These are phyloP conservation scores for Sphaeramia orbicularis DNA, from an alignment of 2,797 vertebrate species.

Conservation along the genomic window DNA sequence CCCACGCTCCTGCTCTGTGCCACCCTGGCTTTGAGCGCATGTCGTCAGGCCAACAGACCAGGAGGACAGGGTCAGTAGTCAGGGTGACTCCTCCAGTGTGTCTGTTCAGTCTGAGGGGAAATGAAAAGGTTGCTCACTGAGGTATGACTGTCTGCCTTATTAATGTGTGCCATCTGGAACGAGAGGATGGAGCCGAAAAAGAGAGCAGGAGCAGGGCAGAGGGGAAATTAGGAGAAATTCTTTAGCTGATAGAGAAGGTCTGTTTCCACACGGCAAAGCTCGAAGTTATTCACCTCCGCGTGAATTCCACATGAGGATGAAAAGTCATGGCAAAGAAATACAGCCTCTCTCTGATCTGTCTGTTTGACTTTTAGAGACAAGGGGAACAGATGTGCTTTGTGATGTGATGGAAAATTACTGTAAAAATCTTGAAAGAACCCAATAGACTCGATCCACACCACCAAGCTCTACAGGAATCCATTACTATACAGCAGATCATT, in stretches of 20 bases:
- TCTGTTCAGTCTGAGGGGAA: slow-evolving; percentile 67
- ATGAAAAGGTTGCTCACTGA: slow-evolving; percentile 74
- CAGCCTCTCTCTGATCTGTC: not conserved
- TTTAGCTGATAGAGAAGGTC: slow-evolving; percentile 26
- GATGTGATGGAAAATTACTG: slow-evolving; percentile 9
- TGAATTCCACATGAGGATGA: slow-evolving; percentile 45
- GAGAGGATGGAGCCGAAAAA: slow-evolving; percentile 10
- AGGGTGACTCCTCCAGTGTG: slow-evolving; percentile 54
- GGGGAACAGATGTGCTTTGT: not conserved
- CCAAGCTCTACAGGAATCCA: not conserved
- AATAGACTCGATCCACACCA: not conserved
- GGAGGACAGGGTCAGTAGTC: slow-evolving; percentile 61
- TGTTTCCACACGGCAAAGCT: slow-evolving; percentile 44
- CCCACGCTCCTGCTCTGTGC: slow-evolving; percentile 1
- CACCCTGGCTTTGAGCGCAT: slow-evolving; percentile 7
- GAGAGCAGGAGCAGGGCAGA: slow-evolving; percentile 28
- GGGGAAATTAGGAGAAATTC: slow-evolving; percentile 54
- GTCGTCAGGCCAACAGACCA: slow-evolving; percentile 24
- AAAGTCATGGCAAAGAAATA: slow-evolving; percentile 21
- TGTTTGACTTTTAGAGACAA: not conserved
- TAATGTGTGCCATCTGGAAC: slow-evolving; percentile 76
- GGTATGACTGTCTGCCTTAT: slow-evolving; percentile 74
- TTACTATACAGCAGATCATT: not conserved
- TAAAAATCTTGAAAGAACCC: not conserved
- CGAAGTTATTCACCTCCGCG: slow-evolving; percentile 48